Conservation (phyloP, 1,140 invertebrate genomes). For the Eurosta solidaginis region DNA sequence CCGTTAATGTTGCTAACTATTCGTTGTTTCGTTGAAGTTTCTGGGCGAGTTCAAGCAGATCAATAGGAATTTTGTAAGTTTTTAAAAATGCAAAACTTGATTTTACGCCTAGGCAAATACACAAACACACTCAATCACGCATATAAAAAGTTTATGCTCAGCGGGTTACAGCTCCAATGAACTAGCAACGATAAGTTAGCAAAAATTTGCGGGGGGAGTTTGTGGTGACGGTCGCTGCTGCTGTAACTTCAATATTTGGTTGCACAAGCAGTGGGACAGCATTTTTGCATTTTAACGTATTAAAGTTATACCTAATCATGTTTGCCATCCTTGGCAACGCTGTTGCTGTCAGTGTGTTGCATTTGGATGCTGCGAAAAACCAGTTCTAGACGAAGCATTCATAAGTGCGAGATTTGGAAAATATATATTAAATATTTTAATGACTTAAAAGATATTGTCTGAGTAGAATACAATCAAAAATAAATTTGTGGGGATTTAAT, state of each 20-base stretch:
- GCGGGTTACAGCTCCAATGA: neutral
- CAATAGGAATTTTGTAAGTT: constrained; percentile 26
- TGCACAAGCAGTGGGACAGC: neutral
- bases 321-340: neutral
- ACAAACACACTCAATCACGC: neutral
- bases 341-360: neutral
- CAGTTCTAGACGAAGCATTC: neutral
- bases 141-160: neutral
- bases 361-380: neutral
- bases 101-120: constrained; percentile 2
- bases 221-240: neutral
- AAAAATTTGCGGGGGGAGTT: neutral
- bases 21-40: neutral
- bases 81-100: constrained; percentile 27
- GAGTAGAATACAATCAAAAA: too few species aligned
- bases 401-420: neutral
- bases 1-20: too few species aligned
- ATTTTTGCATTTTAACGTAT: constrained; percentile 16
- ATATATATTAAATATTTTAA: neutral
- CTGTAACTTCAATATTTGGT: neutral
- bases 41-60: neutral
- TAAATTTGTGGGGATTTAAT: too few species aligned
- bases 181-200: neutral
- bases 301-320: neutral
- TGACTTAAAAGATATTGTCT: too few species aligned